Evolutionary conservation across 2,888 invertebrate species (phyloP), one percentile per base, ranked within the genome.

Genomic region (Dryomyza anilis): DNA sequence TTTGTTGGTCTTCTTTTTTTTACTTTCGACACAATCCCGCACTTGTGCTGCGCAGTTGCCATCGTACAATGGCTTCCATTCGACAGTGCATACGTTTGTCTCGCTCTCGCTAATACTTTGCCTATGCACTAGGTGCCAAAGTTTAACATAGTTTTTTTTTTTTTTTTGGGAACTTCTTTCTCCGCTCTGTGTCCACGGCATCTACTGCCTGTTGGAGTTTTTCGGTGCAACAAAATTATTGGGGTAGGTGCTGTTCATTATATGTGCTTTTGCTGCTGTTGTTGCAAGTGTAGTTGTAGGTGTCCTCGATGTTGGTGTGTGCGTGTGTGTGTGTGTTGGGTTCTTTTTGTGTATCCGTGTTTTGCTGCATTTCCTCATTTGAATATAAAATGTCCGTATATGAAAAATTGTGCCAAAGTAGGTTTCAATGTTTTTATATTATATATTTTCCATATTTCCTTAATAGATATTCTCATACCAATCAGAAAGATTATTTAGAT

Each of bases 301-400:
- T 45, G n/a, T 16, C n/a, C 25, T 43, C 12, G n/a, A 25, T 6
- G 39, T 25, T 27, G 6, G 10, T 6, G 48, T 33, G 25, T 12
- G 2, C n/a, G n/a, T n/a, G n/a, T n/a, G n/a, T n/a, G n/a, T n/a
- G n/a, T n/a, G n/a, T n/a, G n/a, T n/a, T n/a, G n/a, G n/a, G 21
- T 36, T 7, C 5, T 33, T 19, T n/a, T n/a, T 33, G 21, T 29
- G 46, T 58, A 30, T 58, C 21, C 21, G 12, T 29, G 2, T 19
- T 30, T 30, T 30, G 46, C 19, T 58, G 29, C 58, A 46, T 58
- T 58, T 58, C 23, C 46, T 58, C 29, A 39, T 56, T 39, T 10
- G n/a, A 23, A 39, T 25, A n/a, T n/a, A n/a, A 56, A 56, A 25
- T n/a, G 8, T 52, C 39, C 23, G 7, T n/a, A 56, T 56, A 43